Base-by-base conservation (phyloP, 2,888 invertebrate species). In the Chrysolina oricalcia region DNA sequence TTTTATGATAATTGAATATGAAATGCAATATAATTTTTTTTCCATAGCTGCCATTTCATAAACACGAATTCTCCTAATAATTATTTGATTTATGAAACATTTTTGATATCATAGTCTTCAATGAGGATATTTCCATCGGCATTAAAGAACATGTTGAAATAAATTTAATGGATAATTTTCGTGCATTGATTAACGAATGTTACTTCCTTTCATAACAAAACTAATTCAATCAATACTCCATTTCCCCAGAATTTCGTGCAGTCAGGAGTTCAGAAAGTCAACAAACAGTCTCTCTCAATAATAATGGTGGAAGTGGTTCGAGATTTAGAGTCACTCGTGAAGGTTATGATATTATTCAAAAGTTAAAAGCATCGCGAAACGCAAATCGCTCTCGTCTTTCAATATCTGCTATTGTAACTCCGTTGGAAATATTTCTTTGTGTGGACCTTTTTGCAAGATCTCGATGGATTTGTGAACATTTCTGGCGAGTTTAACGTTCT, bases 331-430 rank as follows among this genome's bases (percentile, higher is more conserved):
- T 70, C 50, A 70, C 63, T 70, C 70, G 70, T 50, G 43, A 63
- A 63, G 63, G 59, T 46, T 64, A 63, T 23, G 27, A 70, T 70
- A 70, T 70, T 70, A 62, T 70, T 70, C 70, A 35, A 59, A 27
- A 64, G 63, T 40, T 59, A 35, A 59, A 59, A 59, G 59, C 59
- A 59, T 59, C 35, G 59, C 15, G 9, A 35, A 59, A 59, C 15
- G 59, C 27, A 59, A 59, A 59, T 59, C 27, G 23, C 35, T 23
- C 15, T 59, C 59, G 27, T 35, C 59, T 53, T 59, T 59, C 59
- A 59, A 59, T 59, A 35, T 59, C 59, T 27, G 27, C 35, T 35
- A 35, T 59, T 59, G 59, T 59, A 35, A 59, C 59, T 59, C 35
- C n/a, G n/a, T 35, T 11, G 10, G 27, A 59, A 59, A 27, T 27